These are phyloP conservation scores for Melanaphis sacchari DNA, from an alignment of 1,140 invertebrate species.

Conservation along the genomic window DNA sequence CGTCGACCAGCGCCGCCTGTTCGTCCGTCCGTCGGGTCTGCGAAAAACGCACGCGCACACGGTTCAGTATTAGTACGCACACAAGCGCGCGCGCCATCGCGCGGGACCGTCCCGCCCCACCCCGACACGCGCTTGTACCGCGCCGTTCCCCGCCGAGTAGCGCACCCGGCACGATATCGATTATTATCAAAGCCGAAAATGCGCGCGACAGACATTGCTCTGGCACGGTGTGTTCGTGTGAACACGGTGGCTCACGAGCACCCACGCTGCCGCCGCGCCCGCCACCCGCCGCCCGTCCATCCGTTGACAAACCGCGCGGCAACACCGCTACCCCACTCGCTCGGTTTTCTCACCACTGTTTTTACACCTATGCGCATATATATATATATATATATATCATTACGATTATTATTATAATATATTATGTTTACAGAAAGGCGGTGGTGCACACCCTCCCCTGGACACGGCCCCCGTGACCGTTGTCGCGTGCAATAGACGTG, in stretches of 20 bases:
- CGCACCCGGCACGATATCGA: constrained; percentile 24
- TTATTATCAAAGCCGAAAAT: constrained; percentile 17
- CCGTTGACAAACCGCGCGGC: neutral
- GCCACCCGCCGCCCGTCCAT: neutral
- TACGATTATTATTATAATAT: constrained; percentile 12
- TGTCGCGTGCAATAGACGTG: neutral
- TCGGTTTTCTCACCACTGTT: neutral
- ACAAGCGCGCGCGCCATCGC: neutral
- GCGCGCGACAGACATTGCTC: constrained; percentile 8
- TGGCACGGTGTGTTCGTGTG: neutral
- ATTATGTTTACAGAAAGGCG: neutral
- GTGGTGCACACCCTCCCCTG: too few relatives aligned
- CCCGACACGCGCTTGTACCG: neutral
- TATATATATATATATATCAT: too few relatives aligned
- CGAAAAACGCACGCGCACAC: constrained; percentile 47
- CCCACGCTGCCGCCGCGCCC: neutral
- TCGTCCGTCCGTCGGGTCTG: constrained; percentile 22
- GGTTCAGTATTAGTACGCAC: neutral
- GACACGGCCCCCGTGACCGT: too few relatives aligned
- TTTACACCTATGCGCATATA: neutral
- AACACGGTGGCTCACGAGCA: neutral
- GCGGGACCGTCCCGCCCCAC: neutral
- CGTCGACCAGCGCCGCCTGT: constrained; percentile 23
- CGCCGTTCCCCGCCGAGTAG: neutral
- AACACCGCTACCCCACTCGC: neutral